Evolutionary conservation across 2,113 vertebrate species (phyloP), one percentile per base, ranked within the genome.

Genomic region (Syrmaticus mikado): DNA sequence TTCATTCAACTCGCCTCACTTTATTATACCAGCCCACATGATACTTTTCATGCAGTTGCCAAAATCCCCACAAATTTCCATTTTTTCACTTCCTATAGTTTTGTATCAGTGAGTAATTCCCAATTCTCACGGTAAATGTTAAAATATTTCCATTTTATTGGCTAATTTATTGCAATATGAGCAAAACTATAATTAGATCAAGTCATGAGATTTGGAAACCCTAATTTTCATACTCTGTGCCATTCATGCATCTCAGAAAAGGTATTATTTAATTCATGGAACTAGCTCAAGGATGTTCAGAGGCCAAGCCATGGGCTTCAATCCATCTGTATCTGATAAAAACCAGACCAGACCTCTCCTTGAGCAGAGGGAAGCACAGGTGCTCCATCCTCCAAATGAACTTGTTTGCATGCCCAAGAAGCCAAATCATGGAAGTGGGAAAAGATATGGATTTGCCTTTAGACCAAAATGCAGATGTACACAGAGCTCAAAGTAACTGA

Each of bases 1-100:
- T 97, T 95, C 93, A 75, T 53, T 95, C 52, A 41, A 92, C 86
- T 83, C 77, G 95, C 71, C 90, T 94, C 50, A 80, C 58, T 94
- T 91, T 70, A 93, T 95, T 97, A 94, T 94, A 94, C 81, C 81
- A 90, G 60, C 67, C 84, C 64, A 92, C 74, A 85, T 60, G 75
- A 93, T 25, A 82, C 34, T 83, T 60, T 97, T 89, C 34, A 67
- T 30, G 8, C 2, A 64, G 65, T 71, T 81, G 77, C 27, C 34
- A 50, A 10, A 18, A n/a, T 16, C 3, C 25, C 36, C 10, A 75
- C 21, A 64, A 65, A 67, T 9, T n/a, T 19, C 14, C 19, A 55
- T 57, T 21, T 78, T 74, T 82, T 67, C 34, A 41, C 25, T 41
- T 86, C 53, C 10, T 78, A 32, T 27, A 8, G 11, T 75, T 88